These are phyloP conservation scores for Hucho hucho DNA, from an alignment of 2,113 vertebrate species.

Conservation along the genomic window DNA sequence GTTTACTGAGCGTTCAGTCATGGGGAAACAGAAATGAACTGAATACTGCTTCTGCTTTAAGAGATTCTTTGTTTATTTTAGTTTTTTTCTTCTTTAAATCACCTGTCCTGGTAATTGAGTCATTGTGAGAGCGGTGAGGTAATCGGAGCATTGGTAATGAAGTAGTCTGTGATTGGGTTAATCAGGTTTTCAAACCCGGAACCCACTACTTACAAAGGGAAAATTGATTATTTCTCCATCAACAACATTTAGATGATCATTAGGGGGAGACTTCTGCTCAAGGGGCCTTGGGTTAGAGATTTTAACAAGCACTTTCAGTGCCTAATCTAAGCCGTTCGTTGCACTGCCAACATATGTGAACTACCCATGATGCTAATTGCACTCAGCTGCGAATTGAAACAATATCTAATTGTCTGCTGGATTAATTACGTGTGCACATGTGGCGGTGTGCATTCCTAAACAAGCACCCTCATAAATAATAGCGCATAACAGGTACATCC, in stretches of 20 bases:
- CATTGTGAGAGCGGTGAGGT: constrained; percentile 38
- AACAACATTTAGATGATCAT: constrained; percentile 95
- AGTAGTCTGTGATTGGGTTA: constrained; percentile 82
- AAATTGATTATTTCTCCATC: constrained; percentile 95
- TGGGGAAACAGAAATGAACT: neutral
- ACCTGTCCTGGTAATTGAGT: constrained; percentile 12
- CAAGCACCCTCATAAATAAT: constrained; percentile 94
- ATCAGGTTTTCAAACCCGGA: constrained; percentile 85
- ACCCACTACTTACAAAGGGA: constrained; percentile 86
- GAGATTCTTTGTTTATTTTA: neutral
- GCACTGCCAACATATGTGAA: constrained; percentile 86
- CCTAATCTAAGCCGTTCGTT: constrained; percentile 84
- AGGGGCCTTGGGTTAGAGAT: constrained; percentile 92
- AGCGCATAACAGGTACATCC: constrained; percentile 89
- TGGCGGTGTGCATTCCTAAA: constrained; percentile 90
- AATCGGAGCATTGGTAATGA: constrained; percentile 75
- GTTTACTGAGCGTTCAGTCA: constrained; percentile 10
- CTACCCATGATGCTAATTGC: constrained; percentile 94
- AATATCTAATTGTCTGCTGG: constrained; percentile 97
- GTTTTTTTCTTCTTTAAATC: neutral
- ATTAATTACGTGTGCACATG: constrained; percentile 92
- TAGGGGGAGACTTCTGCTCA: constrained; percentile 84
- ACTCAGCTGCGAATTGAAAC: constrained; percentile 96
- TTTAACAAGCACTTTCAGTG: constrained; percentile 89
- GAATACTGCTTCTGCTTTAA: neutral